Percentiles rank a stretch among this genome's conserved stretches.
Conservation (phyloP, 2,888 invertebrate species). For the Uloborus plumipes region DNA sequence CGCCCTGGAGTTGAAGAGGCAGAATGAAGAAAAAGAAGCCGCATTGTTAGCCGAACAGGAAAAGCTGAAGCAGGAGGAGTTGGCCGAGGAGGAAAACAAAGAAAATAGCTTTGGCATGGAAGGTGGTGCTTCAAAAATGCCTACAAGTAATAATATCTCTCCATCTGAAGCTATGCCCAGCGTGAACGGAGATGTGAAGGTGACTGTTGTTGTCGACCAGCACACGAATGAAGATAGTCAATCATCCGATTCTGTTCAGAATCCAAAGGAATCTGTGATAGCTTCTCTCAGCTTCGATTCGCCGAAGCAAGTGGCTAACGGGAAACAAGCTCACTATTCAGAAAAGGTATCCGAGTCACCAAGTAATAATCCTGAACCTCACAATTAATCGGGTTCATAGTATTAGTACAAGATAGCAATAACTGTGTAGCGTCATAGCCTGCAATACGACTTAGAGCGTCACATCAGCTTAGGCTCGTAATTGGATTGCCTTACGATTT, state of each 20-base stretch:
- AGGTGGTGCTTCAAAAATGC: not conserved
- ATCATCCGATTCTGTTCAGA: conserved; percentile 25
- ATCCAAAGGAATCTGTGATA: conserved; percentile 50
- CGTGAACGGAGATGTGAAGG: not conserved
- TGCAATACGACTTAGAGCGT: conserved; percentile 47
- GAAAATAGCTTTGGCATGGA: not conserved
- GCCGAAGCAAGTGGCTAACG: conserved; percentile 49
- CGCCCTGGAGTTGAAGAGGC: conserved; percentile 33
- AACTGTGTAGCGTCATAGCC: conserved; percentile 56
- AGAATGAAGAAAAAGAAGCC: conserved; percentile 44
- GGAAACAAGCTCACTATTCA: conserved; percentile 24
- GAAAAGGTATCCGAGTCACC: not conserved
- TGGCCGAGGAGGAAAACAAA: not conserved
- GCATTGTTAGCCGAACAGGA: conserved; percentile 30
- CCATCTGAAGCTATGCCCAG: too few species aligned
- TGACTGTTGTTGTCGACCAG: not conserved
- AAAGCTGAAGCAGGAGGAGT: conserved; percentile 11
- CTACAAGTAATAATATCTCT: not conserved
- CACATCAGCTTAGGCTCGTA: conserved; percentile 29
- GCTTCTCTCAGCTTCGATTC: conserved; percentile 45
- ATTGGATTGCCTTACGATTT: conserved; percentile 47
- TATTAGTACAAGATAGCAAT: conserved; percentile 48
- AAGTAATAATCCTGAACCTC: conserved; percentile 26
- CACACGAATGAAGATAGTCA: conserved; percentile 4
- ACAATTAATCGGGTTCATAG: conserved; percentile 24